Conservation (phyloP, 2,888 invertebrate species). For the Drosophila basisetae region DNA sequence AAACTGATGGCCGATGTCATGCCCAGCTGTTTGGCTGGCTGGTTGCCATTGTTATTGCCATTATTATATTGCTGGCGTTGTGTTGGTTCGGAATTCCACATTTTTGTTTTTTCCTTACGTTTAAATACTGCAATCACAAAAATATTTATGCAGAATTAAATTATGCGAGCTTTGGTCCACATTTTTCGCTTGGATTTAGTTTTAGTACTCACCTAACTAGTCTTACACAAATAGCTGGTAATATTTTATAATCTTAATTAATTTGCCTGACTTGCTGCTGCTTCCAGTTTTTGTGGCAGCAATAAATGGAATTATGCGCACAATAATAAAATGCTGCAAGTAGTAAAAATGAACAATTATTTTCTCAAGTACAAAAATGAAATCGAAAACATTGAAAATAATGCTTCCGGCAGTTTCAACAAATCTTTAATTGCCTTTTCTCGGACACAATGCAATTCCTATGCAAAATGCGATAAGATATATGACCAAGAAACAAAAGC, state of each 20-base stretch:
- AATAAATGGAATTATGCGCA: constrained; percentile 73
- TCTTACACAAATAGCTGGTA: constrained; percentile 39
- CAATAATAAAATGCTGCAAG: constrained; percentile 73
- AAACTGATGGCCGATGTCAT: constrained; percentile 98
- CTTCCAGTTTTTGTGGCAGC: constrained; percentile 37
- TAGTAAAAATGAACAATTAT: neutral
- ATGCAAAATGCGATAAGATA: constrained; percentile 45
- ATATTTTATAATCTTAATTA: constrained; percentile 38
- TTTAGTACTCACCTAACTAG: constrained; percentile 53
- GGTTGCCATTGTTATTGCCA: constrained; percentile 75
- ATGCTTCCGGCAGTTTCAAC: constrained; percentile 30
- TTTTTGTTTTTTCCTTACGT: constrained; percentile 70
- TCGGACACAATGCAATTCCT: constrained; percentile 32
- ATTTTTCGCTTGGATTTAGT: neutral
- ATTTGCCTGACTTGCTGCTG: constrained; percentile 41
- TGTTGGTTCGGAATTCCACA: constrained; percentile 85
- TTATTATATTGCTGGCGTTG: constrained; percentile 76
- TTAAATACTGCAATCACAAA: constrained; percentile 48
- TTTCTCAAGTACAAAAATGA: constrained; percentile 14
- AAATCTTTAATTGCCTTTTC: constrained; percentile 4
- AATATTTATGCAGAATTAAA: constrained; percentile 1
- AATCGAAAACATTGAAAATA: constrained; percentile 4
- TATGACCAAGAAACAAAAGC: constrained; percentile 22
- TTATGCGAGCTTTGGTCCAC: neutral
- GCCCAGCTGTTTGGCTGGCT: constrained; percentile 87